A percentile compares a stretch with the other conserved stretches of the same genome.
These are phyloP conservation scores for Manduca sexta DNA, from an alignment of 1,140 invertebrate species.

Conservation along the genomic window DNA sequence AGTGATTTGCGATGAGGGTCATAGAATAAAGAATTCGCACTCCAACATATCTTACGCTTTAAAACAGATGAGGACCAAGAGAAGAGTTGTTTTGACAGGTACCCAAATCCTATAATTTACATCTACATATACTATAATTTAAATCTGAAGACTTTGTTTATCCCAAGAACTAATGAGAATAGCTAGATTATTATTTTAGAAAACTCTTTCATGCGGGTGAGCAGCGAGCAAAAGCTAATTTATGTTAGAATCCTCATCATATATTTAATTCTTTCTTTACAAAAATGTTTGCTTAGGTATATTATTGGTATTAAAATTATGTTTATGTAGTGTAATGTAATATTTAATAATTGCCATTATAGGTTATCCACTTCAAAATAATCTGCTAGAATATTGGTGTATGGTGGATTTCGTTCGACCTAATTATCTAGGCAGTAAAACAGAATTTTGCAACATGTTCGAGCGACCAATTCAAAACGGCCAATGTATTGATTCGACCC, in stretches of 20 bases:
- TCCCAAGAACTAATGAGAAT: too few species aligned
- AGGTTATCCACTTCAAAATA: slow-evolving; percentile 97
- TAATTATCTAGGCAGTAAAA: slow-evolving; percentile 93
- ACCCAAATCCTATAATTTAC: too few species aligned
- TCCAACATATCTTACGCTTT: slow-evolving; percentile 94
- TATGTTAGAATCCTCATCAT: too few species aligned
- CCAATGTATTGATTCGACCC: slow-evolving; percentile 94
- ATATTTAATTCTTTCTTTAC: too few species aligned
- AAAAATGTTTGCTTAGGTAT: not conserved
- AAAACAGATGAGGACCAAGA: slow-evolving; percentile 92
- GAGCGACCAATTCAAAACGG: slow-evolving; percentile 96
- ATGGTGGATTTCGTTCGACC: slow-evolving; percentile 98
- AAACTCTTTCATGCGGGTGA: too few species aligned
- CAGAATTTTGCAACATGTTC: slow-evolving; percentile 97
- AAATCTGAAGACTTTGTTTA: too few species aligned
- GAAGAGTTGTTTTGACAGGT: slow-evolving; percentile 92
- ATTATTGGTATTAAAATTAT: too few species aligned
- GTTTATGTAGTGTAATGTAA: too few species aligned
- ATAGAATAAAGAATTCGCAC: slow-evolving; percentile 96
- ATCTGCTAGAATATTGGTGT: slow-evolving; percentile 96
- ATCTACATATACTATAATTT: too few species aligned
- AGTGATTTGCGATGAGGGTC: slow-evolving; percentile 96
- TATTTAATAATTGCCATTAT: slow-evolving; percentile 8
- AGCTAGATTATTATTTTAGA: too few species aligned
- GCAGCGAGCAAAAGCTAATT: too few species aligned